Evolutionary conservation across 92 coral and sea anemone genomes (phyloP).

Genomic region (Palythoa heliodiscus): DNA sequence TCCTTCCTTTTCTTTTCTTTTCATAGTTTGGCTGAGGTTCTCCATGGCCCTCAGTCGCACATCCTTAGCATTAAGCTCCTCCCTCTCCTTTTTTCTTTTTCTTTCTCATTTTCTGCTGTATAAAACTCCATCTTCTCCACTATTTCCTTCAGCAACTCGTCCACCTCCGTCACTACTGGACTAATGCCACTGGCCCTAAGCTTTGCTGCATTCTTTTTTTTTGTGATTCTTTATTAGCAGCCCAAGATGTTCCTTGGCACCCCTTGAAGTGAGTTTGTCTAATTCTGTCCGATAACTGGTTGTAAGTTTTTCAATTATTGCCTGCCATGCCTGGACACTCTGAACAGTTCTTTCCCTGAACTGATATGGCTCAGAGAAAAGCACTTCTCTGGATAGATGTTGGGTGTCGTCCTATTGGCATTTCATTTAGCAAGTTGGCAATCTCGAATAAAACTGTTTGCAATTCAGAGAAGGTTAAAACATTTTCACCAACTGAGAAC

Average conservation of each 20-base stretch:
- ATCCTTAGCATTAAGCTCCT: too few species aligned
- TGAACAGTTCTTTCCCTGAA: constrained; percentile 45
- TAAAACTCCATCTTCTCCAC: constrained; percentile 39
- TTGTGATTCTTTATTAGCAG: constrained; percentile 37
- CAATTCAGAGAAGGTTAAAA: too few species aligned
- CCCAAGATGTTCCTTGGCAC: constrained; percentile 49
- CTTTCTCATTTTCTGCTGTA: constrained; percentile 47
- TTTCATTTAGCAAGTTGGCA: too few species aligned
- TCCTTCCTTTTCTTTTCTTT: constrained; percentile 45
- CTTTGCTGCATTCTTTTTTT: constrained; percentile 47
- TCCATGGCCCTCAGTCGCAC: too few species aligned
- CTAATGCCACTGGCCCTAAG: constrained; percentile 48
- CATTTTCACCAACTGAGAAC: too few species aligned
- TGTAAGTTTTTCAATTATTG: constrained; percentile 18
- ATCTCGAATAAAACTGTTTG: too few species aligned
- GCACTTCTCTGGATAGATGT: constrained; percentile 42
- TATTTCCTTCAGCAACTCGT: constrained; percentile 35
- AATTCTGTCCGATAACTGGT: constrained; percentile 24
- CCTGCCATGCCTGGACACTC: constrained; percentile 48
- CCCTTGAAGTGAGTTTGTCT: constrained; percentile 41
- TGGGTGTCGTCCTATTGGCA: too few species aligned
- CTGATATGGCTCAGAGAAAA: constrained; percentile 42
- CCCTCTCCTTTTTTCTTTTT: constrained; percentile 50
- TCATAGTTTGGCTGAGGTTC: constrained; percentile 46
- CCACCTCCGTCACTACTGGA: constrained; percentile 38